These are phyloP conservation scores for Dinomys branickii DNA, from an alignment of 2,113 vertebrate genomes.

Conservation along the genomic window DNA sequence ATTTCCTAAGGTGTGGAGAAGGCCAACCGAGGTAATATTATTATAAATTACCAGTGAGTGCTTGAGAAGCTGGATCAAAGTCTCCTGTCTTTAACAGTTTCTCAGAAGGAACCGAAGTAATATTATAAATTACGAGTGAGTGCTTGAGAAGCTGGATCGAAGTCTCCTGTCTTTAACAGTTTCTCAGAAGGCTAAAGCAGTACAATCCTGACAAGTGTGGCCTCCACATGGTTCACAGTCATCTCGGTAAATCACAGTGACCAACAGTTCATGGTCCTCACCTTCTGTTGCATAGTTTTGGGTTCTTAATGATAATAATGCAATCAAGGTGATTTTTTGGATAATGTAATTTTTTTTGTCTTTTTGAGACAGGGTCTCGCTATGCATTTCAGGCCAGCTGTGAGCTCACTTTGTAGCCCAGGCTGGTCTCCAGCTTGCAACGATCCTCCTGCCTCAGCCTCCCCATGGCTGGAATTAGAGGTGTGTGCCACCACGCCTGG, in stretches of 20 bases:
- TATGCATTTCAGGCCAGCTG: no score
- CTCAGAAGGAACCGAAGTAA: not conserved
- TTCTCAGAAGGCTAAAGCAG: no score
- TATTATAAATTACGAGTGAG: not conserved
- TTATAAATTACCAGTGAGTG: not conserved
- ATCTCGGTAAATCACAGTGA: not conserved
- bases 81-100: not conserved
- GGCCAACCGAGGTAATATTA: not conserved
- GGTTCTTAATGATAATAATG: not conserved
- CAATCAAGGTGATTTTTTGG: not conserved
- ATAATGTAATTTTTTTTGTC: not conserved
- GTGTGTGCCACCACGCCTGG: no score
- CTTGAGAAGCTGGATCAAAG: not conserved
- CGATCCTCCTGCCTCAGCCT: no score
- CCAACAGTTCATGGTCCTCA: not conserved
- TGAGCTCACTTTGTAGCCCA: no score
- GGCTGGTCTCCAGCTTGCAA: no score
- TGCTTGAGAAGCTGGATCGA: not conserved
- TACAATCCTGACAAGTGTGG: rapidly evolving
- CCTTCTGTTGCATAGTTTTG: not conserved
- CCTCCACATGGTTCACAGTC: not conserved
- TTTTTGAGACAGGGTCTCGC: no score
- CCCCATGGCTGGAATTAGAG: no score
- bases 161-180: not conserved
- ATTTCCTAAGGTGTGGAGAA: not conserved